These are phyloP conservation scores for Helicoverpa assulta DNA, from an alignment of 2,888 invertebrate species.

Conservation along the genomic window DNA sequence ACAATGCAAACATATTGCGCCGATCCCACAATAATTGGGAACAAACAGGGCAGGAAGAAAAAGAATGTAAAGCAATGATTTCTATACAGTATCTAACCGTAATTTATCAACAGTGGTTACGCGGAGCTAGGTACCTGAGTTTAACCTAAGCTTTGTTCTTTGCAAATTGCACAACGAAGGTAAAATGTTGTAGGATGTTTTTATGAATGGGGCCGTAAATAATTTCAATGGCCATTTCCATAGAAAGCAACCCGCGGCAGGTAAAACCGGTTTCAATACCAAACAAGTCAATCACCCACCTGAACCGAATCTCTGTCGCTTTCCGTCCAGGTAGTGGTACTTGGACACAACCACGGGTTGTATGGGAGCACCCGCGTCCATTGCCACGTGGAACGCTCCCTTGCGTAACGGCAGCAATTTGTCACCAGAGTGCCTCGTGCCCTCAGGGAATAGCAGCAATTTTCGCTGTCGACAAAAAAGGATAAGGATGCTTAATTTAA, in stretches of 20 bases:
- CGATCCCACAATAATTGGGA: too few species aligned
- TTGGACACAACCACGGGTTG: slow-evolving; percentile 97
- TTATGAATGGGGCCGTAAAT: too few species aligned
- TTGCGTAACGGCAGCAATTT: slow-evolving; percentile 97
- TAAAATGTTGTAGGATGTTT: too few species aligned
- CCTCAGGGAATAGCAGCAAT: slow-evolving; percentile 97
- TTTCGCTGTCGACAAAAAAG: slow-evolving; percentile 90
- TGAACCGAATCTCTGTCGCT: slow-evolving; percentile 91
- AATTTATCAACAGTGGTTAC: too few species aligned
- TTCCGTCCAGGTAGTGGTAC: slow-evolving; percentile 93
- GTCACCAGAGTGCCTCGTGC: slow-evolving; percentile 95
- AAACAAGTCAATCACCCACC: slow-evolving; percentile 81
- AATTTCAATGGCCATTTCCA: background rate
- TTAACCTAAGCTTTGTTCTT: too few species aligned
- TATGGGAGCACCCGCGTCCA: slow-evolving; percentile 95
- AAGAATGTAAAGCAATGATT: too few species aligned
- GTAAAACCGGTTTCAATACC: slow-evolving; percentile 29
- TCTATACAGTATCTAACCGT: too few species aligned
- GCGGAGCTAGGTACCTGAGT: too few species aligned
- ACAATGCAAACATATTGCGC: too few species aligned
- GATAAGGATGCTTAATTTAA: background rate
- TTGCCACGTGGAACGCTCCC: slow-evolving; percentile 98
- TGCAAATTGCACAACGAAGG: too few species aligned
- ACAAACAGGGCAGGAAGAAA: too few species aligned
- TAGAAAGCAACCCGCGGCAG: slow-evolving; percentile 5